Percentiles rank a stretch among this genome's conserved stretches.
Conservation (phyloP, 2,797 vertebrate species). For the Sebastes elongatus region DNA sequence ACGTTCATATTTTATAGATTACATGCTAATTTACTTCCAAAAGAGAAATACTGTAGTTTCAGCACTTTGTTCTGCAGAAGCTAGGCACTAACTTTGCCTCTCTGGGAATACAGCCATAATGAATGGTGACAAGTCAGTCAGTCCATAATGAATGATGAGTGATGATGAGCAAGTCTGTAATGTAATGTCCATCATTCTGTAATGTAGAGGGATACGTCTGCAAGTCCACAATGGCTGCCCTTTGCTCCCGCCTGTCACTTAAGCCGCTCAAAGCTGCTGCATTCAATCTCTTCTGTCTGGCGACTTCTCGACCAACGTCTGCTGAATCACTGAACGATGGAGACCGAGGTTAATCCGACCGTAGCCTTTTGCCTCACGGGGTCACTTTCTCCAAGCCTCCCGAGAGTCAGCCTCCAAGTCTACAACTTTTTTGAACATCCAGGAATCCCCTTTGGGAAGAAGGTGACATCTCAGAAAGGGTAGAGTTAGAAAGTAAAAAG, state of each 20-base stretch:
- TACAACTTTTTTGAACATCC: not conserved
- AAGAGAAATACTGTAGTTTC: not conserved
- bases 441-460: not conserved
- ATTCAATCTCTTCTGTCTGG: conserved; percentile 19
- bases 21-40: not conserved
- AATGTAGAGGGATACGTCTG: not conserved
- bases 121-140: conserved; percentile 6
- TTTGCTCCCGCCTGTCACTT: conserved; percentile 28
- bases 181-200: conserved; percentile 13
- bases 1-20: not conserved
- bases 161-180: conserved; percentile 24
- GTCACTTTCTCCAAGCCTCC: not conserved
- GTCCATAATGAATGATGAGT: conserved; percentile 11
- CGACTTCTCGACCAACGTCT: conserved; percentile 2
- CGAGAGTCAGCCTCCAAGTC: not conserved
- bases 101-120: conserved; percentile 12
- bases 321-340: conserved; percentile 10
- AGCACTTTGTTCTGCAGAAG: not conserved
- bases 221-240: not conserved
- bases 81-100: not conserved
- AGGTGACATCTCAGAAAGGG: not conserved
- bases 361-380: not conserved
- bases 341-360: conserved; percentile 33
- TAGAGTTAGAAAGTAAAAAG: not conserved
- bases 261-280: conserved; percentile 8